Evolutionary conservation across 1,140 invertebrate species (phyloP).

Genomic region (Oedothorax gibbosus): DNA sequence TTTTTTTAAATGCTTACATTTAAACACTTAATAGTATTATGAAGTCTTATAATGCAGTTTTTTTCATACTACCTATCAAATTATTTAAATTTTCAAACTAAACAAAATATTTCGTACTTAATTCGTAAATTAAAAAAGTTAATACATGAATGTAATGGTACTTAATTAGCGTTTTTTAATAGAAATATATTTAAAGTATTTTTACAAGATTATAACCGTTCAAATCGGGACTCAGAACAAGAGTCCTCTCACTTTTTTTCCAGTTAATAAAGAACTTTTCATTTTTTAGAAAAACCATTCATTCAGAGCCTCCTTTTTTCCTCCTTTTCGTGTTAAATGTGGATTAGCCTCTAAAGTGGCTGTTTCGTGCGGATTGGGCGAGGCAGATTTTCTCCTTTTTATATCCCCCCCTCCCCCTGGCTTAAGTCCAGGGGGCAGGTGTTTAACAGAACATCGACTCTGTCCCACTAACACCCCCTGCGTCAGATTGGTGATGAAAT

Average conservation of each 20-base stretch:
- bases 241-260: background rate
- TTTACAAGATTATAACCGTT: too few species aligned
- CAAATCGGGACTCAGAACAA: too few species aligned
- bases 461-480: background rate
- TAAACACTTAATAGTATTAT: too few species aligned
- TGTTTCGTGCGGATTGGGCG: slow-evolving; percentile 55
- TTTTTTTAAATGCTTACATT: too few species aligned
- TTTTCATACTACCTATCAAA: too few species aligned
- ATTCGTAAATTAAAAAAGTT: too few species aligned
- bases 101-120: too few species aligned
- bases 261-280: background rate
- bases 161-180: too few species aligned
- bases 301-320: slow-evolving; percentile 15
- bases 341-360: slow-evolving; percentile 52
- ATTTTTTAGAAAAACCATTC: background rate
- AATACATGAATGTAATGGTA: too few species aligned
- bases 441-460: slow-evolving; percentile 21
- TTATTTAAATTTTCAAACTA: too few species aligned
- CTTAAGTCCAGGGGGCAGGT: slow-evolving; percentile 44
- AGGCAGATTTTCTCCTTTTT: slow-evolving; percentile 49
- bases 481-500: background rate
- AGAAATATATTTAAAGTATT: too few species aligned
- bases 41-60: too few species aligned
- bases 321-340: slow-evolving; percentile 48
- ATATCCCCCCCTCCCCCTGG: background rate